These are phyloP conservation scores for Trichogramma dendrolimi DNA, from an alignment of 2,888 invertebrate genomes.

Conservation along the genomic window DNA sequence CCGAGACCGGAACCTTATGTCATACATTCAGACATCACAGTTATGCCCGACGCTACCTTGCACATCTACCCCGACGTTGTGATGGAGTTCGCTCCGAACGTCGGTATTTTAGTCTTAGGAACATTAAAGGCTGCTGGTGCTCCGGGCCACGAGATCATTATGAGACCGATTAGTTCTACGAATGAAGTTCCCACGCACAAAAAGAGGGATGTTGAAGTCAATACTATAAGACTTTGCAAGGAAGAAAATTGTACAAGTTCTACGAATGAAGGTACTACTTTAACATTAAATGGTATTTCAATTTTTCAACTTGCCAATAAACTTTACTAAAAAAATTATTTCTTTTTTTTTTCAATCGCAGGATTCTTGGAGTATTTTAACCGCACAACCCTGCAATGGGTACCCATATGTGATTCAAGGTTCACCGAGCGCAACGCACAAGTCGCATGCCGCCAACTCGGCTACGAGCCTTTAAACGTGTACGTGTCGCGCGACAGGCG, in stretches of 20 bases:
- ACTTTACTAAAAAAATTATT: background rate
- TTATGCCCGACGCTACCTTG: constrained; percentile 90
- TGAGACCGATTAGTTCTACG: constrained; percentile 60
- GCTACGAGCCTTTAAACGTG: constrained; percentile 82
- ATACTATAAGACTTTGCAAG: constrained; percentile 75
- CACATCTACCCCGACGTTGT: constrained; percentile 84
- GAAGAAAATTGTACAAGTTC: constrained; percentile 64
- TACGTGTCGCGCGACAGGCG: constrained; percentile 81
- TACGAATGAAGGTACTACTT: constrained; percentile 52
- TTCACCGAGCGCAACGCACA: constrained; percentile 96
- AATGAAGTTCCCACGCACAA: constrained; percentile 28
- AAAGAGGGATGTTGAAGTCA: constrained; percentile 35
- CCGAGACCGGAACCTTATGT: constrained; percentile 69
- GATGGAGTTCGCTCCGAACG: constrained; percentile 91
- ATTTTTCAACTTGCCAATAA: background rate
- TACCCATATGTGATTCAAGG: constrained; percentile 90
- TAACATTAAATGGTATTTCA: background rate
- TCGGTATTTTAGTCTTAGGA: constrained; percentile 92
- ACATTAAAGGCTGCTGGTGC: constrained; percentile 79
- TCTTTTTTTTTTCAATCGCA: constrained; percentile 43
- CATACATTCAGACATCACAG: constrained; percentile 85
- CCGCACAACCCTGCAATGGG: constrained; percentile 91
- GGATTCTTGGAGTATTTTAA: constrained; percentile 96
- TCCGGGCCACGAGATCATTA: constrained; percentile 69
- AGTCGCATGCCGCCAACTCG: constrained; percentile 91